phyloP scores from a whole-genome alignment of 2,797 vertebrate species.

The Parotocinclus haroldoi region DNA sequence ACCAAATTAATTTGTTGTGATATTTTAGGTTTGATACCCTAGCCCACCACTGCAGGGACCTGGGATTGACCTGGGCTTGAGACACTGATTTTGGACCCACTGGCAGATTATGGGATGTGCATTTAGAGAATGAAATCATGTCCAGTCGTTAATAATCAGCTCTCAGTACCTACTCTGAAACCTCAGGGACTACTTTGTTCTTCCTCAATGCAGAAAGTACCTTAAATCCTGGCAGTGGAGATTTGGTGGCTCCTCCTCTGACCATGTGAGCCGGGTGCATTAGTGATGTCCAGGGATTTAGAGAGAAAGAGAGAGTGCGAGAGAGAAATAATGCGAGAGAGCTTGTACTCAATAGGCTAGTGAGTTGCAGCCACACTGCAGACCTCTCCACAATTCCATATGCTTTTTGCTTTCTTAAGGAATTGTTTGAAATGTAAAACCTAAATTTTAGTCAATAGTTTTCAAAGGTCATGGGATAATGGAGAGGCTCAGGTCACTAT shows the following conservation, averaged over 20 bases:
- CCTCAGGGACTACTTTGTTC: no score
- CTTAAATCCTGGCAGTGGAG: slow-evolving; percentile 50
- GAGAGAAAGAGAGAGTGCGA: slow-evolving; percentile 23
- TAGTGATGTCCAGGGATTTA: slow-evolving; percentile 46
- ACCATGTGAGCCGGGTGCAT: slow-evolving; percentile 45
- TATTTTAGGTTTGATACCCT: no score
- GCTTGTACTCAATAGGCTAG: slow-evolving; percentile 18
- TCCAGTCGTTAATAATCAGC: no score
- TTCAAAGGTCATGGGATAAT: slow-evolving; percentile 6
- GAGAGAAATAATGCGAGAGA: slow-evolving; percentile 19
- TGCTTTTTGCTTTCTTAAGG: no score
- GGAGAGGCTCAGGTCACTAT: not conserved
- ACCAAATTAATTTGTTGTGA: no score
- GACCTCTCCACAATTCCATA: not conserved
- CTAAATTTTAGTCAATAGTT: not conserved
- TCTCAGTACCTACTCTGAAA: no score
- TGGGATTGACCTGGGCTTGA: no score
- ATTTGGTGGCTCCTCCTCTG: slow-evolving; percentile 33
- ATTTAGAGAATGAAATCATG: no score
- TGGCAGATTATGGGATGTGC: no score
- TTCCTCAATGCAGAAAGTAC: slow-evolving; percentile 42
- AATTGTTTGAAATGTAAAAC: no score
- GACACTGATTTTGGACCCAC: no score
- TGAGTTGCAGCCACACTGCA: slow-evolving; percentile 6
- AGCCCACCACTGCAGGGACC: no score